These are phyloP conservation scores for Lophura nycthemera DNA, from an alignment of 2,113 vertebrate genomes.

Conservation along the genomic window DNA sequence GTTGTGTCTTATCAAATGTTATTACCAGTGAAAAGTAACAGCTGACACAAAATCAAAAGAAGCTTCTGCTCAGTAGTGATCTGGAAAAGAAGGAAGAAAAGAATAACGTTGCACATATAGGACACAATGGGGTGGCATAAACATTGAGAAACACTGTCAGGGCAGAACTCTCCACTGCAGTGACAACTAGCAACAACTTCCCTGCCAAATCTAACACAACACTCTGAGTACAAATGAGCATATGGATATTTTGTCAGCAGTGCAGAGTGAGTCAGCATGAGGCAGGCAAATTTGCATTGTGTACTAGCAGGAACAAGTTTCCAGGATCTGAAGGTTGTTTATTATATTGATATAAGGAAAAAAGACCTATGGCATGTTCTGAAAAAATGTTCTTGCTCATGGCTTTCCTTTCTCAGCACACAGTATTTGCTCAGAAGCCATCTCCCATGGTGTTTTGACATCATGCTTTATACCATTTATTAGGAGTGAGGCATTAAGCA, in stretches of 20 bases:
- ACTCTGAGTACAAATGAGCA: neutral
- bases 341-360: neutral
- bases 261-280: neutral
- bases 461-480: neutral
- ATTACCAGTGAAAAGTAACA: neutral
- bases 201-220: neutral
- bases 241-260: slow-evolving; percentile 33
- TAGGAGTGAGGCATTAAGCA: neutral
- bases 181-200: neutral
- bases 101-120: neutral
- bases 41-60: slow-evolving; percentile 50
- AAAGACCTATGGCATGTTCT: neutral
- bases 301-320: neutral
- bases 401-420: neutral
- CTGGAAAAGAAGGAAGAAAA: neutral
- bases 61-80: neutral
- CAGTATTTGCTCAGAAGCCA: neutral
- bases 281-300: neutral
- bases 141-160: neutral
- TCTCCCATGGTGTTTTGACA: neutral
- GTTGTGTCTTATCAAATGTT: neutral
- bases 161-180: neutral
- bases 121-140: neutral
- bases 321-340: neutral
- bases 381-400: neutral